phyloP scores from a whole-genome alignment of 1,140 invertebrate genomes.

The Drosophila asahinai region DNA sequence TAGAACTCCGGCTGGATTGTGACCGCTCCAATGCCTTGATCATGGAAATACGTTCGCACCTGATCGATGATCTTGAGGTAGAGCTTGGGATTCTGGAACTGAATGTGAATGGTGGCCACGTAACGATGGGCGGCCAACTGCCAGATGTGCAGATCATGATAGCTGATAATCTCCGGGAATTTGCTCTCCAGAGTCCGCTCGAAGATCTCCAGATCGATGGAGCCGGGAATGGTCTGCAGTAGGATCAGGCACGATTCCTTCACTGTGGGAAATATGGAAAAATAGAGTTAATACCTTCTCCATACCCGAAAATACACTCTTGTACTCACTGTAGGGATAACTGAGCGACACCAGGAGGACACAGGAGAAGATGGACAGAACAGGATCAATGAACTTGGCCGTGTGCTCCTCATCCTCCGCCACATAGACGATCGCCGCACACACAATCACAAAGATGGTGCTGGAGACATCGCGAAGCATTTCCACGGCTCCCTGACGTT shows the following conservation, averaged over 20 bases:
- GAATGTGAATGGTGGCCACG: conserved; percentile 91
- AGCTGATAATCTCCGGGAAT: conserved; percentile 92
- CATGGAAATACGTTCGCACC: conserved; percentile 89
- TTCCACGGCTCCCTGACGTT: conserved; percentile 86
- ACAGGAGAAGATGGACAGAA: conserved; percentile 89
- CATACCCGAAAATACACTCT: not conserved
- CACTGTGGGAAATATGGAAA: conserved; percentile 86
- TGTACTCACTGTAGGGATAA: conserved; percentile 90
- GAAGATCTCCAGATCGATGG: conserved; percentile 90
- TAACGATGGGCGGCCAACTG: conserved; percentile 90
- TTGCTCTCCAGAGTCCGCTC: conserved; percentile 88
- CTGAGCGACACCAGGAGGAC: conserved; percentile 88
- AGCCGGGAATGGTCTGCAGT: conserved; percentile 92
- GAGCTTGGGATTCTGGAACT: conserved; percentile 88
- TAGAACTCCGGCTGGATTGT: conserved; percentile 93
- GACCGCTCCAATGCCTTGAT: conserved; percentile 91
- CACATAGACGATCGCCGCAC: conserved; percentile 88
- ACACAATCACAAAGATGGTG: conserved; percentile 89
- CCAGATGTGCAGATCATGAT: conserved; percentile 94
- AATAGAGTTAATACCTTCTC: not conserved
- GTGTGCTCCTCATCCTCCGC: conserved; percentile 86
- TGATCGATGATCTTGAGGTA: conserved; percentile 87
- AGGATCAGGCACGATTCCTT: conserved; percentile 92
- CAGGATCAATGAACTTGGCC: conserved; percentile 91
- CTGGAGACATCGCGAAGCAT: conserved; percentile 88